Evolutionary conservation across 2,888 invertebrate species (phyloP).

Genomic region (Heliothis peltigera): DNA sequence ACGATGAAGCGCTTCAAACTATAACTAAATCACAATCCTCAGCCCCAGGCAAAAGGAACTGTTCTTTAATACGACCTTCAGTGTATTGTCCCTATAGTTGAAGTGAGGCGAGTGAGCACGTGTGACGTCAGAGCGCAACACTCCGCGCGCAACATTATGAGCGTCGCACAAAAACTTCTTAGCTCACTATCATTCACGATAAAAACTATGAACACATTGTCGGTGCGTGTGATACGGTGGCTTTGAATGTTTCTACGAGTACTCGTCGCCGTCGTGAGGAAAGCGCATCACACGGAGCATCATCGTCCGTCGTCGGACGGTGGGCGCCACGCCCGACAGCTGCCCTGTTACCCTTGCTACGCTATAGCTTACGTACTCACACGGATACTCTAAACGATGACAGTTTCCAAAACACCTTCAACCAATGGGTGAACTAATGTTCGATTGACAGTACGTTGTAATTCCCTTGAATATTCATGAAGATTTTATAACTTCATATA

Average conservation of each 20-base stretch:
- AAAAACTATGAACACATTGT: conserved; percentile 26
- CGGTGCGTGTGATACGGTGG: conserved; percentile 20
- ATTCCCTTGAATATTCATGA: too few species aligned
- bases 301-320: too few species aligned
- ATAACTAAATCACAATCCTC: conserved; percentile 29
- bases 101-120: conserved; percentile 22
- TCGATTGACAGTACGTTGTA: too few species aligned
- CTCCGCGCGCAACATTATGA: conserved; percentile 43
- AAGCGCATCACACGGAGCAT: too few species aligned
- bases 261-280: conserved; percentile 5
- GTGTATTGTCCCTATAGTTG: conserved; percentile 12
- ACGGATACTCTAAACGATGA: too few species aligned
- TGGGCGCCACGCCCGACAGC: too few species aligned
- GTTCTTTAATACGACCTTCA: conserved; percentile 8
- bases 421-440: too few species aligned
- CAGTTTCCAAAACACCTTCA: too few species aligned
- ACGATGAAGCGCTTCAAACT: conserved; percentile 16
- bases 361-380: too few species aligned
- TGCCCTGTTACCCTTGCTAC: too few species aligned
- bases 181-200: conserved; percentile 25
- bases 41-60: conserved; percentile 1
- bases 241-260: conserved; percentile 8
- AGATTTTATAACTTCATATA: not conserved
- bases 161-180: conserved; percentile 46
- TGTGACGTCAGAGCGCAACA: conserved; percentile 24